These are phyloP conservation scores for Tichodroma muraria DNA, from an alignment of 2,113 vertebrate genomes.

Conservation along the genomic window DNA sequence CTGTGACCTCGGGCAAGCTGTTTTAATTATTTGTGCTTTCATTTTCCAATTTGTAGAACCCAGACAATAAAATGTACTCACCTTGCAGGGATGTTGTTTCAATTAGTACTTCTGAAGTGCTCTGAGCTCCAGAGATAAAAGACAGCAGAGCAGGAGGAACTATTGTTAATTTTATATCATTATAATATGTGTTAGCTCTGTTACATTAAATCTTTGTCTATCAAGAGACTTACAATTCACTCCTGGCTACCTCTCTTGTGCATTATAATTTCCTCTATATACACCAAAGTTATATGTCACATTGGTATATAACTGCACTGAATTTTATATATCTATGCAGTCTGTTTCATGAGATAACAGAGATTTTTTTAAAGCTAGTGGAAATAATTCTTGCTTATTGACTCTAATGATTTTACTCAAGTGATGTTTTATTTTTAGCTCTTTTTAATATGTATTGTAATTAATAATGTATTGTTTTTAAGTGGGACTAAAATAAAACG, in stretches of 20 bases:
- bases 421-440: neutral
- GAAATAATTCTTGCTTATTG: neutral
- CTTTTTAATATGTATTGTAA: neutral
- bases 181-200: neutral
- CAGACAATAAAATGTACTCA: neutral
- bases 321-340: neutral
- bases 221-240: neutral
- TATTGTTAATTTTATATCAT: neutral
- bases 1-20: neutral
- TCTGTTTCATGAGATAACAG: neutral
- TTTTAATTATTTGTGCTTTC: neutral
- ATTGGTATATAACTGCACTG: neutral
- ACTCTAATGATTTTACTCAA: neutral
- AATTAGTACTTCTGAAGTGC: neutral
- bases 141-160: neutral
- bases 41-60: neutral
- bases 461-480: neutral
- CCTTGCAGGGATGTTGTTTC: neutral
- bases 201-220: neutral
- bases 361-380: neutral
- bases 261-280: neutral
- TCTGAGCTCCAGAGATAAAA: neutral
- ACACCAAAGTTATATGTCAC: neutral
- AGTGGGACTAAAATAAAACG: neutral
- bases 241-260: neutral